These are phyloP conservation scores for Heliothis peltigera DNA, from an alignment of 2,888 invertebrate species.

Conservation along the genomic window DNA sequence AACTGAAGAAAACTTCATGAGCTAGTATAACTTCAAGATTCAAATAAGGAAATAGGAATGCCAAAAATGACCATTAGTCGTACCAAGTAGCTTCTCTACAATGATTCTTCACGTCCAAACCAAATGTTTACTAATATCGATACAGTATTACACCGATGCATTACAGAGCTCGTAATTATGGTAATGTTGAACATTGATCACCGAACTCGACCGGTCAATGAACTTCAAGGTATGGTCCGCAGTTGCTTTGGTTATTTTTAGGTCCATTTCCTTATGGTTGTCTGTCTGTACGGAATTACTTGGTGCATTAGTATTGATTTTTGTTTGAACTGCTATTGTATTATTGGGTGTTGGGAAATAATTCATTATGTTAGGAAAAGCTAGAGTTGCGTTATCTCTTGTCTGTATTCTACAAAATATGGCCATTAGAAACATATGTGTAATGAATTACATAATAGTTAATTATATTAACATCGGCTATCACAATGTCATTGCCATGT, in stretches of 20 bases:
- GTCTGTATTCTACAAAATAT: not conserved
- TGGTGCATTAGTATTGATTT: constrained; percentile 16
- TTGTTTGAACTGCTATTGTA: constrained; percentile 4
- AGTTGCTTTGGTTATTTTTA: constrained; percentile 46
- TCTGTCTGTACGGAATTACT: constrained; percentile 9
- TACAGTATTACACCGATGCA: constrained; percentile 39
- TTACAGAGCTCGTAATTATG: constrained; percentile 52
- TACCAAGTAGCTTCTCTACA: not conserved
- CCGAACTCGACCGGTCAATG: constrained; percentile 34
- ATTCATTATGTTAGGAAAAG: not conserved
- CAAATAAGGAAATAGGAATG: no score
- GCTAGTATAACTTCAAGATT: no score
- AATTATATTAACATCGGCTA: no score
- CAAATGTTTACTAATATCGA: constrained; percentile 46
- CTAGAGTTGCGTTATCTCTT: not conserved
- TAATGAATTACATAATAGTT: no score
- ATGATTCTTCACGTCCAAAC: not conserved
- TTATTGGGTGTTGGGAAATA: not conserved
- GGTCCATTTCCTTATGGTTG: constrained; percentile 51
- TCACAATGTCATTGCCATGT: no score
- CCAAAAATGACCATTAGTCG: not conserved
- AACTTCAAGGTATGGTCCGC: constrained; percentile 47
- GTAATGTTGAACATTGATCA: constrained; percentile 57
- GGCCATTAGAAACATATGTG: no score
- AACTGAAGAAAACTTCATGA: no score